Evolutionary conservation across 2,888 invertebrate genomes (phyloP).

Genomic region (Cephus spinipes): DNA sequence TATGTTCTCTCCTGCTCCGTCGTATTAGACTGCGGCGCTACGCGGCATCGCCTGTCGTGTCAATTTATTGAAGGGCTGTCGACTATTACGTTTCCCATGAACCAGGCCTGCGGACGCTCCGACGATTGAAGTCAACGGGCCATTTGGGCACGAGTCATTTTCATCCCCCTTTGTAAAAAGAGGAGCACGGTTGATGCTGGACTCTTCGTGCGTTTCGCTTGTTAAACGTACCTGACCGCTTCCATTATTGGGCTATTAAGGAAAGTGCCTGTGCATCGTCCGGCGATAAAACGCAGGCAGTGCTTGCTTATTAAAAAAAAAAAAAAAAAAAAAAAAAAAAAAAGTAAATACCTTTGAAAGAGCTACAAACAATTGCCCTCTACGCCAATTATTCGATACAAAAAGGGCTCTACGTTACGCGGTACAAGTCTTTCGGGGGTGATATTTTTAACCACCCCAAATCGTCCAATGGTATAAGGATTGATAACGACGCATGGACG

Average conservation of each 20-base stretch:
- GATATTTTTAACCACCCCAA: background rate
- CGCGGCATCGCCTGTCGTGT: constrained; percentile 44
- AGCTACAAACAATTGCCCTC: background rate
- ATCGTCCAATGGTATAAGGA: background rate
- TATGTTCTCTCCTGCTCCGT: background rate
- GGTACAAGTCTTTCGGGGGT: background rate
- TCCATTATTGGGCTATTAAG: background rate
- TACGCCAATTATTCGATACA: background rate
- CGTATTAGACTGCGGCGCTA: background rate
- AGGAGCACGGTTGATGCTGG: background rate
- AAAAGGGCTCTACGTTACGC: background rate
- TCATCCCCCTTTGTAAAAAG: background rate
- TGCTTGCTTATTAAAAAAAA: no score
- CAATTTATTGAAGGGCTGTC: constrained; percentile 36
- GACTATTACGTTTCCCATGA: background rate
- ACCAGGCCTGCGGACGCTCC: background rate
- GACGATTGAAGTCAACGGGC: background rate
- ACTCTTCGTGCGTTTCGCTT: background rate
- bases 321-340: no score
- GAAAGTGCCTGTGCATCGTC: constrained; percentile 11
- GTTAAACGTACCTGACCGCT: background rate
- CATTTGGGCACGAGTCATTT: background rate
- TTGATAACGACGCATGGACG: background rate
- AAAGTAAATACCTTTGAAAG: background rate
- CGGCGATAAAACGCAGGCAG: background rate